These are phyloP conservation scores for Hydrocynus forskahlii DNA, from an alignment of 2,797 vertebrate genomes.

Conservation along the genomic window DNA sequence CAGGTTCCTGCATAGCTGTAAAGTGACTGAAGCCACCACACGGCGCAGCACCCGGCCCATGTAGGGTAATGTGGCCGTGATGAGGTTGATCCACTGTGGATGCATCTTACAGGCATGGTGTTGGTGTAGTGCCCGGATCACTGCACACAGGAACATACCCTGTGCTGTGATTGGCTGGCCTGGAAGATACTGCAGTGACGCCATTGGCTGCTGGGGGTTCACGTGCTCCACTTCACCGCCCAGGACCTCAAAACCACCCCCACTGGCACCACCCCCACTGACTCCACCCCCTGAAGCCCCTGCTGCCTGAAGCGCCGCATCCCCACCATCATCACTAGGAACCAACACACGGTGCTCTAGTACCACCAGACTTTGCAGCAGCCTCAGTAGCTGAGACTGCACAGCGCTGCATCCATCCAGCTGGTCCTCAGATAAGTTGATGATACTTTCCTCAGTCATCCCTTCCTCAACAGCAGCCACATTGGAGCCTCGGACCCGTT, in stretches of 20 bases:
- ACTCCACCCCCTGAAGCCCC: slow-evolving; percentile 65
- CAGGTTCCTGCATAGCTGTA: slow-evolving; percentile 96
- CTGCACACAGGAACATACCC: slow-evolving; percentile 98
- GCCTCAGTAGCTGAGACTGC: slow-evolving; percentile 92
- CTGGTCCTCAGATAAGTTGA: slow-evolving; percentile 96
- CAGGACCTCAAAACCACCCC: slow-evolving; percentile 87
- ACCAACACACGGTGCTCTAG: slow-evolving; percentile 92
- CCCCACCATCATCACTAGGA: slow-evolving; percentile 87
- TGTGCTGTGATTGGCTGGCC: slow-evolving; percentile 97
- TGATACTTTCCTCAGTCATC: slow-evolving; percentile 94
- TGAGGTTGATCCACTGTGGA: slow-evolving; percentile 95
- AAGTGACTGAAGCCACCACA: slow-evolving; percentile 94
- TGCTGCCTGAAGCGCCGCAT: slow-evolving; percentile 74
- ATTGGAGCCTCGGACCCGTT: slow-evolving; percentile 84
- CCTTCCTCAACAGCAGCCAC: slow-evolving; percentile 90
- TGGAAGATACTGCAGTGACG: slow-evolving; percentile 94
- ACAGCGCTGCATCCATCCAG: slow-evolving; percentile 92
- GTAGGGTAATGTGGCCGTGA: slow-evolving; percentile 95
- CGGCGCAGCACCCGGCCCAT: slow-evolving; percentile 94
- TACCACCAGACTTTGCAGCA: slow-evolving; percentile 92
- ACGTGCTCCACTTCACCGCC: slow-evolving; percentile 92
- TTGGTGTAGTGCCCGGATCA: slow-evolving; percentile 95
- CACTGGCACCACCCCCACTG: slow-evolving; percentile 77
- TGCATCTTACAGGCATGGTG: slow-evolving; percentile 98
- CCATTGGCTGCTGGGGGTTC: slow-evolving; percentile 95